phyloP scores from a whole-genome alignment of 2,888 invertebrate species.

The Drosophila meridiana region DNA sequence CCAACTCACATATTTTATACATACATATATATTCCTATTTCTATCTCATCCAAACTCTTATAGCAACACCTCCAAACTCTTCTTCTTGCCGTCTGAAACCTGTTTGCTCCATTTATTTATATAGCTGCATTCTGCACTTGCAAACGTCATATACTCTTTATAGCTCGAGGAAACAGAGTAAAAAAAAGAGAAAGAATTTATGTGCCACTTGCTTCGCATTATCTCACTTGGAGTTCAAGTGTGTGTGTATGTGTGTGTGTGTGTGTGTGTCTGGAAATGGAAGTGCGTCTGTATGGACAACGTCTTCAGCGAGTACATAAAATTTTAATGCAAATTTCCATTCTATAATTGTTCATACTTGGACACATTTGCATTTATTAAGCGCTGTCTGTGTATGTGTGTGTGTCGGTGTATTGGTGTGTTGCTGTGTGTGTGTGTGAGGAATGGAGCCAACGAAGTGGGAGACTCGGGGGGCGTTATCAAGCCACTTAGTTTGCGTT shows the following conservation, averaged over 20 bases:
- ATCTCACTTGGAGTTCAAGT: conserved; percentile 19
- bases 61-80: not conserved
- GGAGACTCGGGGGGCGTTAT: conserved; percentile 7
- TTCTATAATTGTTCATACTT: conserved; percentile 79
- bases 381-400: conserved; percentile 28
- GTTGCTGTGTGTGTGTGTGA: not conserved
- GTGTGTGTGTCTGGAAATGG: not conserved
- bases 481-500: conserved; percentile 72
- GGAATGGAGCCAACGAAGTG: not conserved
- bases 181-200: conserved; percentile 49
- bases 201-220: conserved; percentile 62
- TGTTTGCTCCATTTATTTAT: not conserved
- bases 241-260: not conserved
- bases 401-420: conserved; percentile 1
- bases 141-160: conserved; percentile 4
- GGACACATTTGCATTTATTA: conserved; percentile 79
- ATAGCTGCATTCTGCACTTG: not conserved
- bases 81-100: not conserved
- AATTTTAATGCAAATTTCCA: conserved; percentile 79
- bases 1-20: not conserved
- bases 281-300: not conserved
- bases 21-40: not conserved
- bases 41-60: not conserved
- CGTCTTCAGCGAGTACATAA: conserved; percentile 65
- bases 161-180: not conserved